Conservation (phyloP, 2,113 vertebrate genomes). For the Vireo altiloquus region DNA sequence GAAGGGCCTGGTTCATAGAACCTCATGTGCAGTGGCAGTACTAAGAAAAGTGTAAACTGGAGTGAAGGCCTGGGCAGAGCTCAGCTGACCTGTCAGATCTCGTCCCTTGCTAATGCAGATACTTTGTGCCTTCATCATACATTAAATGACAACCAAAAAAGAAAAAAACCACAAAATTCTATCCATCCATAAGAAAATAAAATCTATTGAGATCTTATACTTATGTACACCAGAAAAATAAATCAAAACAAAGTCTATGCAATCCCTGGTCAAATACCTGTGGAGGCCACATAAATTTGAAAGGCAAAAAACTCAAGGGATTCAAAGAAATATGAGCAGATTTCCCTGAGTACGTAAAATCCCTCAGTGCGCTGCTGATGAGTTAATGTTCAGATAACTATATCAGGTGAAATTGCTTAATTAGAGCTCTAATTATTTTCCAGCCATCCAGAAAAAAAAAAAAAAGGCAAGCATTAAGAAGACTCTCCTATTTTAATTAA, state of each 20-base stretch:
- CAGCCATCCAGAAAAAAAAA: background rate
- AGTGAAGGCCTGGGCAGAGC: background rate
- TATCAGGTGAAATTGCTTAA: constrained; percentile 42
- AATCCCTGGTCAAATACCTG: background rate
- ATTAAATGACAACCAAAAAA: background rate
- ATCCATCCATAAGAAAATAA: background rate
- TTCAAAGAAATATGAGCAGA: background rate
- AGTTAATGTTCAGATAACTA: constrained; percentile 30
- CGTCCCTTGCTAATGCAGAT: background rate
- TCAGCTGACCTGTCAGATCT: background rate
- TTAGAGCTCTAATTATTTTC: constrained; percentile 40
- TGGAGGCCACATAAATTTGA: background rate
- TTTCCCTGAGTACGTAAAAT: background rate
- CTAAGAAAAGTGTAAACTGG: background rate
- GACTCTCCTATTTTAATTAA: constrained; percentile 23
- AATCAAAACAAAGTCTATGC: background rate
- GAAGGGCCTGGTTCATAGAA: background rate
- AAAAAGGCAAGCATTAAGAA: background rate
- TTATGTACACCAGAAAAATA: background rate
- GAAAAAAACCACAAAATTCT: background rate
- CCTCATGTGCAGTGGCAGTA: background rate
- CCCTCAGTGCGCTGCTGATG: background rate
- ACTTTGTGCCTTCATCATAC: background rate
- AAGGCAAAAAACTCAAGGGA: background rate
- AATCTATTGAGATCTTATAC: background rate